phyloP scores from a whole-genome alignment of 2,888 invertebrate genomes.

The Hyles lineata region DNA sequence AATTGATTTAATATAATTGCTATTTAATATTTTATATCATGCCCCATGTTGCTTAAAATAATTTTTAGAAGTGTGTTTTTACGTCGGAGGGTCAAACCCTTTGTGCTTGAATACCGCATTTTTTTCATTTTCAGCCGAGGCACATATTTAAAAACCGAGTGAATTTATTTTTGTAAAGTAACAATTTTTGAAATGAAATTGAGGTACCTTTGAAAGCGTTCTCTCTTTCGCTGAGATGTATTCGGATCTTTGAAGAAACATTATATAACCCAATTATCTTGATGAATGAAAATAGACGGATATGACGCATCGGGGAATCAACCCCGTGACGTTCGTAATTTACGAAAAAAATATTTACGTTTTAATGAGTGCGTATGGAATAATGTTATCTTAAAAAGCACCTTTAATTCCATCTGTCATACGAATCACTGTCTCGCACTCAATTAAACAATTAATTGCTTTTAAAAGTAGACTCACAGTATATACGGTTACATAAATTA shows the following conservation, averaged over 20 bases:
- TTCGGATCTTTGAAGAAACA: slow-evolving; percentile 26
- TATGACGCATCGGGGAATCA: slow-evolving; percentile 1
- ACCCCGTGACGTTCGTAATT: slow-evolving; percentile 11
- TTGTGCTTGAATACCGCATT: not conserved
- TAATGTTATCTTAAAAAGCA: not conserved
- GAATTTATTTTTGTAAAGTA: not conserved
- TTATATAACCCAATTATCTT: slow-evolving; percentile 28
- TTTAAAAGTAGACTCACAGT: not conserved
- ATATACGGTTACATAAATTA: not conserved
- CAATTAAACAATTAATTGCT: not conserved
- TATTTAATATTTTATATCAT: slow-evolving; percentile 8
- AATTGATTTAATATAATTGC: slow-evolving; percentile 16
- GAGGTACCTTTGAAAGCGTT: not conserved
- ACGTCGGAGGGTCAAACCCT: not conserved
- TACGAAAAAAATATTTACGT: slow-evolving; percentile 18
- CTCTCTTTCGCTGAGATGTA: not conserved
- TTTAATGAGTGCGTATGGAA: not conserved
- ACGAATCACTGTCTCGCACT: not conserved
- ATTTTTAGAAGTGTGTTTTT: not conserved
- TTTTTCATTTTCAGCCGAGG: not conserved
- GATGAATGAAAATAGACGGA: slow-evolving; percentile 25
- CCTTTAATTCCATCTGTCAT: not conserved
- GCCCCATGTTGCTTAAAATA: not conserved
- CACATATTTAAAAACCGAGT: not conserved
- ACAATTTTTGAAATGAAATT: not conserved